Percentiles rank a stretch among this genome's conserved stretches.
Conservation (phyloP, 2,888 invertebrate species). For the Eurytoma californica region DNA sequence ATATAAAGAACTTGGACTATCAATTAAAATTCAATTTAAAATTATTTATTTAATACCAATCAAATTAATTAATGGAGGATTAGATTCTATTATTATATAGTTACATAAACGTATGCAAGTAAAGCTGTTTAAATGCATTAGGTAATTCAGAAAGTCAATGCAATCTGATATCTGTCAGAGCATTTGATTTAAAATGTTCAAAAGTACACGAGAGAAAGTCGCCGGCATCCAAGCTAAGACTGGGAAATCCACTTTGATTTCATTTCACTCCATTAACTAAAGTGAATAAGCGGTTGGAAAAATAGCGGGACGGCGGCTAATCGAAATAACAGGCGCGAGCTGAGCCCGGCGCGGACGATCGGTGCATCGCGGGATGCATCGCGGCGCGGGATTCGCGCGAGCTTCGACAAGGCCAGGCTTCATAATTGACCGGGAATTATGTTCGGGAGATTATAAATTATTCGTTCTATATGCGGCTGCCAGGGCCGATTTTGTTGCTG, state of each 20-base stretch:
- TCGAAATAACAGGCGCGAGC: background rate
- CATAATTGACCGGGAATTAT: slow-evolving; percentile 63
- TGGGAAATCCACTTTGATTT: background rate
- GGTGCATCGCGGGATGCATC: background rate
- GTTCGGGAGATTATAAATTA: slow-evolving; percentile 62
- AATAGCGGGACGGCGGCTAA: background rate
- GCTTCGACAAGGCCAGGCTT: slow-evolving; percentile 40
- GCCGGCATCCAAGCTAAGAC: too few relatives aligned
- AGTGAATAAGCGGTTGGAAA: background rate
- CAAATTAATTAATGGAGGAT: too few relatives aligned
- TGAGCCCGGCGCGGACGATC: background rate
- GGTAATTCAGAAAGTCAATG: too few relatives aligned
- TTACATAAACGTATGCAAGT: too few relatives aligned
- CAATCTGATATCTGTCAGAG: too few relatives aligned
- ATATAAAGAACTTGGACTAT: too few relatives aligned
- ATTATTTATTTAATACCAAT: too few relatives aligned
- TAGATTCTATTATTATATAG: too few relatives aligned
- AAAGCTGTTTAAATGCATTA: too few relatives aligned
- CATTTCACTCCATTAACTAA: background rate
- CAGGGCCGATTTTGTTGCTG: slow-evolving; percentile 60
- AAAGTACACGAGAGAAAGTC: too few relatives aligned
- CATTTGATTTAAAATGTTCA: too few relatives aligned
- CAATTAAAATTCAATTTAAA: too few relatives aligned
- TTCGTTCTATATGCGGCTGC: slow-evolving; percentile 56
- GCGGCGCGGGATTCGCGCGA: background rate